These are phyloP conservation scores for Triplophysa tibetana DNA, from an alignment of 2,113 vertebrate species.

Conservation along the genomic window DNA sequence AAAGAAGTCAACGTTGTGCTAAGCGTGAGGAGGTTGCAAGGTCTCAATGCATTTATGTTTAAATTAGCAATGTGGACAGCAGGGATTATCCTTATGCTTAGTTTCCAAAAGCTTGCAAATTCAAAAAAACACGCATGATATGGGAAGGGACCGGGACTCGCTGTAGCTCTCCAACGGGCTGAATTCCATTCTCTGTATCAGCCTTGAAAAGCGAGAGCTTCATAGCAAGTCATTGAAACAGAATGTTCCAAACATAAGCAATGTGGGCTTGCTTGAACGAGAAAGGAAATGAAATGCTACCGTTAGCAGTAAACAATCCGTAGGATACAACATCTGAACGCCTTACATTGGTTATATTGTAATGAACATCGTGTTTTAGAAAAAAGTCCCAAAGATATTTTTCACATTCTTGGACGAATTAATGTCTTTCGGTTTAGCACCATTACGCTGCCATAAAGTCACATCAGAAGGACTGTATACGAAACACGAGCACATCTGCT, in stretches of 20 bases:
- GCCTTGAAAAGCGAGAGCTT: neutral
- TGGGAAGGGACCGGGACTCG: neutral
- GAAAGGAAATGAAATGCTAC: neutral
- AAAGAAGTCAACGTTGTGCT: neutral
- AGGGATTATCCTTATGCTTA: neutral
- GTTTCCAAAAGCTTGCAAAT: neutral
- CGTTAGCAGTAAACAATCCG: neutral
- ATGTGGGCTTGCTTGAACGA: neutral
- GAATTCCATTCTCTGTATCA: conserved; percentile 6
- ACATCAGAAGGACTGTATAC: no score
- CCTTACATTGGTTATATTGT: neutral
- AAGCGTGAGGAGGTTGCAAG: neutral
- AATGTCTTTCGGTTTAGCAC: no score
- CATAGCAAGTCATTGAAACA: neutral
- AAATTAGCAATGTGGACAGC: neutral
- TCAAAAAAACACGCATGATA: neutral
- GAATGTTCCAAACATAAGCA: neutral
- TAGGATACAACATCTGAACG: neutral
- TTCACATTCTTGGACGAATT: no score
- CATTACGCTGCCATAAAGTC: no score
- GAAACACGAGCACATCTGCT: no score
- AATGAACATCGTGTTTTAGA: neutral
- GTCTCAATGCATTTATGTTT: neutral
- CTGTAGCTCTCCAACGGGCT: neutral
- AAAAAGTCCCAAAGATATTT: no score